Evolutionary conservation across 2,797 vertebrate species (phyloP).

Genomic region (Enteromius radiatus): DNA sequence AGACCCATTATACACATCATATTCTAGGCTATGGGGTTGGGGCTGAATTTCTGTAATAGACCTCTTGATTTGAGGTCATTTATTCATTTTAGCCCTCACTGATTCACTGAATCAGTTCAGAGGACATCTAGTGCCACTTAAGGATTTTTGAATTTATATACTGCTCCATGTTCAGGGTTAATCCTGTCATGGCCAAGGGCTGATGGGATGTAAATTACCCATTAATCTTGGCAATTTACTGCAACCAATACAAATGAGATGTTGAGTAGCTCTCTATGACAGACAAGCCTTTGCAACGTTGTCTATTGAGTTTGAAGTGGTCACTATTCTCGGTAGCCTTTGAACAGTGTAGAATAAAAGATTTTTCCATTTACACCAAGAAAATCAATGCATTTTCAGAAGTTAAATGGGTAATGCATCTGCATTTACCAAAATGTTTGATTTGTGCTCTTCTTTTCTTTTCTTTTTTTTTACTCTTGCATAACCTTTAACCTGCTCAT

Average conservation of each 20-base stretch:
- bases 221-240: conserved; percentile 5
- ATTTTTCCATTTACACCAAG: conserved; percentile 46
- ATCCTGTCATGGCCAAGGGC: conserved; percentile 17
- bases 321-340: not conserved
- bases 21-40: not conserved
- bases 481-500: not conserved
- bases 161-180: conserved; percentile 2
- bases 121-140: not conserved
- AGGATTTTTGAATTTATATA: conserved; percentile 25
- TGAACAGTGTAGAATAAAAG: not conserved
- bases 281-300: conserved; percentile 1
- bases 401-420: conserved; percentile 17
- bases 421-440: not conserved
- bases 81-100: conserved; percentile 14
- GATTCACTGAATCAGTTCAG: conserved; percentile 18
- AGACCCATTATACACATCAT: not conserved
- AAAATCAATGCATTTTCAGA: conserved; percentile 31
- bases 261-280: not conserved
- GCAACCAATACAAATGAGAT: conserved; percentile 26
- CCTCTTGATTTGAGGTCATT: conserved; percentile 20
- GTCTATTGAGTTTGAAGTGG: conserved; percentile 14
- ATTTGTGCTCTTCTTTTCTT: not conserved
- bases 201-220: conserved; percentile 42
- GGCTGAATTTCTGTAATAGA: conserved; percentile 16
- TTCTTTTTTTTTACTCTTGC: not conserved